Base-by-base conservation (phyloP, 1,140 invertebrate genomes). In the Ostrea edulis region DNA sequence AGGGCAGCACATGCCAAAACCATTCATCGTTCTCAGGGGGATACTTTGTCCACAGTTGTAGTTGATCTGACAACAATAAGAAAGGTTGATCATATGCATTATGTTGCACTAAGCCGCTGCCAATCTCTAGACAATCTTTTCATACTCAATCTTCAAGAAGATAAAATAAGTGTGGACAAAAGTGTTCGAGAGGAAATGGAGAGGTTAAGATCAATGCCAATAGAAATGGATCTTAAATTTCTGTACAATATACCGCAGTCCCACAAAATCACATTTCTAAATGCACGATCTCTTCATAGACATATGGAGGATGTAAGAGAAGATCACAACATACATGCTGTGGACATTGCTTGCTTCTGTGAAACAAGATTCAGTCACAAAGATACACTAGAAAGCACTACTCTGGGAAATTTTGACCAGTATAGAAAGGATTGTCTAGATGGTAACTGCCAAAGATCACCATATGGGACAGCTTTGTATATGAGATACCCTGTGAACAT, bases 41-140 rank as follows among this genome's bases (percentile, higher is more conserved):
- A 84, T 53, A 89, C 88, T 25, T 22, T 85, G 65, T 22, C 81
- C 17, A 68, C 35, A 71, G 85, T 35, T 51, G 88, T 86, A 71
- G 65, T 89, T 22, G 81, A 89, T 65, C 35, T 89, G 51, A 84
- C 85, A 71, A 81, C 85, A 11, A 55, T 22, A 51, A 68, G 81
- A 82, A 86, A 86, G 29, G 54, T 89, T 35, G 62, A 86, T 17
- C 88, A 89, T 68, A 86, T 89, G 53, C 88, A 89, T 53, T 89
- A 86, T 89, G 85, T 89, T 29, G 85, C 85, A 68, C 44, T 86
- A 11, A 89, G 88, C 54, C 82, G 88, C 35, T 53, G 86, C 20
- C 81, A 52, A 35, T 84, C 52, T 35, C 53, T 88, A 22, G 77
- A 85, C 52, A 86, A 84, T 25, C 65, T 89, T 11, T 20, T 83